Evolutionary conservation across 2,797 vertebrate genomes (phyloP).

Genomic region (Helarctos malayanus): DNA sequence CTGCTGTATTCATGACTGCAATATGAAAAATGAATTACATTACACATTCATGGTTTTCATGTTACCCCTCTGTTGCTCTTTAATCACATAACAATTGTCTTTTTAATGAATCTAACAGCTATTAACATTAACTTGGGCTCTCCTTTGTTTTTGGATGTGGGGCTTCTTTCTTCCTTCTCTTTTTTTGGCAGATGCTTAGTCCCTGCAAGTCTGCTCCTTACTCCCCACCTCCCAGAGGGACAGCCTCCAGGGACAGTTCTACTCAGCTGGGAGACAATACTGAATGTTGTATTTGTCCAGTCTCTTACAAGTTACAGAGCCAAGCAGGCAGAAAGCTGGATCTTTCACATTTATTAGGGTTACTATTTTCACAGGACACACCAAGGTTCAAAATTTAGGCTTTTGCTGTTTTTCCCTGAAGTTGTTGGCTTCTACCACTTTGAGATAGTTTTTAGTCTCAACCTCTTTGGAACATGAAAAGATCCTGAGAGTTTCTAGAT

Average conservation of each 20-base stretch:
- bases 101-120: slow-evolving; percentile 84
- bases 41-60: slow-evolving; percentile 85
- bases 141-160: not conserved
- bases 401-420: not conserved
- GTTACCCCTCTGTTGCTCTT: slow-evolving; percentile 84
- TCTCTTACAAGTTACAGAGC: not conserved
- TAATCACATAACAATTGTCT: slow-evolving; percentile 87
- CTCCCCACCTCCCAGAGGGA: not conserved
- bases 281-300: not conserved
- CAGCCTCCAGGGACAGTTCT: not conserved
- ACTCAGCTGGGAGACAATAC: not conserved
- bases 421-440: not conserved
- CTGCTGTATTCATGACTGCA: slow-evolving; percentile 75
- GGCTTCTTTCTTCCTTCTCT: not conserved
- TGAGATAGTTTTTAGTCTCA: slow-evolving; percentile 2
- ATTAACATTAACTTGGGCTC: slow-evolving; percentile 69
- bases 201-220: not conserved
- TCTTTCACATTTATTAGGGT: not conserved
- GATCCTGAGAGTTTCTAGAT: not conserved
- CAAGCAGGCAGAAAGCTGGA: not conserved
- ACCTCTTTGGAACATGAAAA: not conserved
- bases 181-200: not conserved
- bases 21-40: slow-evolving; percentile 87
- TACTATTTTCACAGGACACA: slow-evolving; percentile 42
- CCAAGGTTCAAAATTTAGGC: not conserved